These are phyloP conservation scores for Drosophila virilis DNA, from an alignment of 1,140 invertebrate genomes.

Conservation along the genomic window DNA sequence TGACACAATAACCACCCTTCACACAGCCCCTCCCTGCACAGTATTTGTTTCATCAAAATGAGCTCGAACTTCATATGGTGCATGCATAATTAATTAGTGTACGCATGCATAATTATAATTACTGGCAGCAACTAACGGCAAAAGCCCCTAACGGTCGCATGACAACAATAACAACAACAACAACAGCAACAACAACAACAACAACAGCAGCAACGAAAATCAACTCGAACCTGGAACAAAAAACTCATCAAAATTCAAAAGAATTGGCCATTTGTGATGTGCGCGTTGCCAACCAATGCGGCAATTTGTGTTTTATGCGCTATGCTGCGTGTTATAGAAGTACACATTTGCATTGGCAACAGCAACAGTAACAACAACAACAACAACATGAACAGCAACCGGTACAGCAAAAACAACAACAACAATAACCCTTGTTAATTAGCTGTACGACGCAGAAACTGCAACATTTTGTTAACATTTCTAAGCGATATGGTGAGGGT, in stretches of 20 bases:
- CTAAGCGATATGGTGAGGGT: slow-evolving; percentile 30
- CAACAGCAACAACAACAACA: slow-evolving; percentile 14
- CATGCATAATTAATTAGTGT: slow-evolving; percentile 59
- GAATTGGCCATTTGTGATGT: slow-evolving; percentile 59
- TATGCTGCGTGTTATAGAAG: slow-evolving; percentile 26
- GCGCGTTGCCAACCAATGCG: slow-evolving; percentile 43
- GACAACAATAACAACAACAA: slow-evolving; percentile 8
- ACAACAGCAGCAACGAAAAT: slow-evolving; percentile 4
- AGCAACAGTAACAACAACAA: slow-evolving; percentile 18
- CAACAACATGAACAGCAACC: slow-evolving; percentile 11
- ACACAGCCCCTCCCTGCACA: neutral
- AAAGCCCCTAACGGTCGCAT: slow-evolving; percentile 16
- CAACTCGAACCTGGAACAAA: slow-evolving; percentile 20
- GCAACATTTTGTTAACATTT: slow-evolving; percentile 67
- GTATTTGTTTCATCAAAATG: slow-evolving; percentile 24
- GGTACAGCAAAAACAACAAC: slow-evolving; percentile 5
- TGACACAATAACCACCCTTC: slow-evolving; percentile 7
- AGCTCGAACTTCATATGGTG: slow-evolving; percentile 38
- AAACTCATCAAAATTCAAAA: slow-evolving; percentile 61
- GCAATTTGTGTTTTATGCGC: slow-evolving; percentile 41
- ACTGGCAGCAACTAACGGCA: slow-evolving; percentile 29
- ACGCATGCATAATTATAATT: slow-evolving; percentile 64
- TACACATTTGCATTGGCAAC: slow-evolving; percentile 20
- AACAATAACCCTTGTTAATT: slow-evolving; percentile 62
- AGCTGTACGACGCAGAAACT: slow-evolving; percentile 49